Evolutionary conservation across 1,140 invertebrate species (phyloP).

Genomic region (Fopius arisanus): DNA sequence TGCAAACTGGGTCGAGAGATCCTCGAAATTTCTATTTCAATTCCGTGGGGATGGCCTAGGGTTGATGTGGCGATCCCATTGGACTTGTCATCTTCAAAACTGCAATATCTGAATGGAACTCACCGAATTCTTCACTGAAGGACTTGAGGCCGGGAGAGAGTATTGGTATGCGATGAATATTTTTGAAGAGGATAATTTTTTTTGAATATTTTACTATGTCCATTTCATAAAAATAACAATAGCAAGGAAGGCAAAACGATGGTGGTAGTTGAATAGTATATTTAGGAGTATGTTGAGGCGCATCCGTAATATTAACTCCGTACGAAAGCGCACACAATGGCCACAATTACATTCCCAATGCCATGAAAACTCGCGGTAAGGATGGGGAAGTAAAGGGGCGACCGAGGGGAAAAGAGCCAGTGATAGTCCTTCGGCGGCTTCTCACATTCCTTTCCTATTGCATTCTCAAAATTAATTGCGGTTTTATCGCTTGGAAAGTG

Average conservation of each 20-base stretch:
- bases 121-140: not conserved
- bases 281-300: not conserved
- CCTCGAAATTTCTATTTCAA: not conserved
- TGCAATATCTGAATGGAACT: not conserved
- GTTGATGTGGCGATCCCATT: not conserved
- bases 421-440: not conserved
- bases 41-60: not conserved
- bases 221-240: no score
- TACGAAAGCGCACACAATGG: not conserved
- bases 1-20: not conserved
- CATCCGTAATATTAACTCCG: conserved; percentile 29
- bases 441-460: conserved; percentile 21
- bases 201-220: no score
- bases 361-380: not conserved
- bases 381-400: not conserved
- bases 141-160: no score
- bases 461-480: conserved; percentile 27
- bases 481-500: not conserved
- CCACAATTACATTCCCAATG: conserved; percentile 29
- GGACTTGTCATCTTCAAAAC: not conserved
- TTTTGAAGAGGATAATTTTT: no score
- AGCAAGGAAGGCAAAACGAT: not conserved
- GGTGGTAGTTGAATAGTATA: not conserved
- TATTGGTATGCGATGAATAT: no score
- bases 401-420: not conserved